Evolutionary conservation across 2,113 vertebrate species (phyloP), one percentile per base, ranked within the genome.

Genomic region (Gila orcuttii): DNA sequence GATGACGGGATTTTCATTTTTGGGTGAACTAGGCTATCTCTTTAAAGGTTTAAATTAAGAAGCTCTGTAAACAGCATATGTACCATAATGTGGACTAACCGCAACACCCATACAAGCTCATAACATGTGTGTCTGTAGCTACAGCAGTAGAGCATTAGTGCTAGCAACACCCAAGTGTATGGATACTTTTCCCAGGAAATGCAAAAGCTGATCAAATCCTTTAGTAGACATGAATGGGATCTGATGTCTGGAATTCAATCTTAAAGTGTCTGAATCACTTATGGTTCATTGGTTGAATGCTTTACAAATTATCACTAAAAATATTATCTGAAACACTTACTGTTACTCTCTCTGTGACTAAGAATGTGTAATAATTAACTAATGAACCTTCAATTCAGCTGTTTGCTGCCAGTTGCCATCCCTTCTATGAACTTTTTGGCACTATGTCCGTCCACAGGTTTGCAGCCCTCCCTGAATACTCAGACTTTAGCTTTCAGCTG

Each of bases 361-460:
- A 10, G 39, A 74, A 47, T 74, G 11, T 74, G 23, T 47, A 74
- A 74, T 74, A 74, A 45, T 74, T 25, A 74, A 74, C 71, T 74
- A 47, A 74, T 47, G 33, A 77, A 57, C 17, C 50, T 59, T 55
- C 39, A 62, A 17, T 23, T 60, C 12, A 9, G 21, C 55, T 60
- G 55, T 60, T n/a, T n/a, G 21, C 23, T 42, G 57, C 19, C 36
- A 81, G n/a, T 81, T 47, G 13, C 79, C 9, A n/a, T 62, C 9
- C 57, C 39, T 7, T 80, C 11, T 28, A 28, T 80, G 6, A 59
- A 17, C 52, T 17, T 19, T 64, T 64, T 80, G 78, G 28, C 59
- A 47, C 7, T 21, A 42, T n/a, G n/a, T 47, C n/a, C 25, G 17
- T 31, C 15, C 59, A 25, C 39, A 42, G 78, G 21, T 79, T 42